Percentiles rank a stretch among this genome's conserved stretches.
Conservation (phyloP, 2,113 vertebrate genomes). For the Leucopsar rothschildi region DNA sequence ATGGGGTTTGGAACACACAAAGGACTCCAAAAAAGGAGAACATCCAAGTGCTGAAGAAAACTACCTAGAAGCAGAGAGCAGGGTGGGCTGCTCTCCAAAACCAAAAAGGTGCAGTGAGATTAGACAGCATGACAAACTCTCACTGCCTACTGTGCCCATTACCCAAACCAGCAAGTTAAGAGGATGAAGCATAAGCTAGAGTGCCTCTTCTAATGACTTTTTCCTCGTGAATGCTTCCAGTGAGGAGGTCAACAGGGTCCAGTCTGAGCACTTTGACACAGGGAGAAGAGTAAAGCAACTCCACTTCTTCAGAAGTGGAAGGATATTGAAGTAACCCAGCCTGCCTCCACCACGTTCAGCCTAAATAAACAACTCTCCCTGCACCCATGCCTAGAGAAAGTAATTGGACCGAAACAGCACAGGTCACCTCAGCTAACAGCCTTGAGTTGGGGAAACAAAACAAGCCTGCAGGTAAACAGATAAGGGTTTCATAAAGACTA, state of each 20-base stretch:
- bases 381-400: background rate
- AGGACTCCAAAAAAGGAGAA: background rate
- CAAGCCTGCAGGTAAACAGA: slow-evolving; percentile 19
- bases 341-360: background rate
- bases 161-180: background rate
- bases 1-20: background rate
- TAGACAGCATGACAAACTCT: background rate
- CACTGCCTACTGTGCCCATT: background rate
- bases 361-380: background rate
- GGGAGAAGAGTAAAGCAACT: background rate
- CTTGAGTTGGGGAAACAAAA: slow-evolving; percentile 7
- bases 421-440: slow-evolving; percentile 25
- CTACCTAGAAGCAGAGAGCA: background rate
- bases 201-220: background rate
- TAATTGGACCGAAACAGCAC: slow-evolving; percentile 5
- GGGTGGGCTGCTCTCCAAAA: background rate
- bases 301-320: background rate
- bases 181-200: background rate
- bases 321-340: background rate
- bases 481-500: slow-evolving; percentile 27
- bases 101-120: background rate
- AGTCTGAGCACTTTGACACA: background rate
- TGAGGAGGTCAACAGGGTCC: background rate
- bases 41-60: background rate
- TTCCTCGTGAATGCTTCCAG: background rate